Conservation (phyloP, 2,113 vertebrate genomes). For the Carassius auratus region DNA sequence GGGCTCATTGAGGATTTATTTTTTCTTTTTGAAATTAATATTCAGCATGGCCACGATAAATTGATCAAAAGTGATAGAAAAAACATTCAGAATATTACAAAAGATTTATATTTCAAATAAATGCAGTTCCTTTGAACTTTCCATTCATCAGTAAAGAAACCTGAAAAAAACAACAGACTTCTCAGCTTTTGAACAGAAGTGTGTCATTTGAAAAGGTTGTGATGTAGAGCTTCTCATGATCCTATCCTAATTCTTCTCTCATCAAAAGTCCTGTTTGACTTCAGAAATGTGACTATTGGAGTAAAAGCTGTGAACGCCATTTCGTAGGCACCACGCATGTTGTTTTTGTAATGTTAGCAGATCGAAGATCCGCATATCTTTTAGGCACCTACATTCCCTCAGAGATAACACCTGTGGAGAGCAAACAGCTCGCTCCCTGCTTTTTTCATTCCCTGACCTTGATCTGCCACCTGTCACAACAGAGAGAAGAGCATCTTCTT, state of each 20-base stretch:
- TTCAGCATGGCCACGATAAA: neutral
- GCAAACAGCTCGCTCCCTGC: slow-evolving; percentile 11
- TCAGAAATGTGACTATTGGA: neutral
- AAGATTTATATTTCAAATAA: neutral
- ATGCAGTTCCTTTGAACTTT: neutral
- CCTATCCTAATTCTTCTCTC: neutral
- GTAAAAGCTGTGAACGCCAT: neutral
- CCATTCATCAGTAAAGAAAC: neutral
- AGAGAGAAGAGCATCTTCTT: neutral
- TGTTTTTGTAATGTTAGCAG: slow-evolving; percentile 10
- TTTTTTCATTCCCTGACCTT: slow-evolving; percentile 24
- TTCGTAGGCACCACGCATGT: neutral
- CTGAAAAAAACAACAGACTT: neutral
- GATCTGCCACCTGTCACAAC: slow-evolving; percentile 24
- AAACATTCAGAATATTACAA: neutral
- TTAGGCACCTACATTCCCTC: slow-evolving; percentile 4
- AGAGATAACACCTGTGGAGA: slow-evolving; percentile 33
- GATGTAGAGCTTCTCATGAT: neutral
- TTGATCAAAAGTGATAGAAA: neutral
- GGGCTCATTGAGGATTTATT: neutral
- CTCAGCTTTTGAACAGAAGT: neutral
- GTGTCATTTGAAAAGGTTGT: neutral
- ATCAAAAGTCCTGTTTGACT: slow-evolving; percentile 1
- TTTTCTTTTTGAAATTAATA: neutral
- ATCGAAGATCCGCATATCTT: neutral